These are phyloP conservation scores for Scolopax bukidnonensis DNA, from an alignment of 2,797 vertebrate species.

Conservation along the genomic window DNA sequence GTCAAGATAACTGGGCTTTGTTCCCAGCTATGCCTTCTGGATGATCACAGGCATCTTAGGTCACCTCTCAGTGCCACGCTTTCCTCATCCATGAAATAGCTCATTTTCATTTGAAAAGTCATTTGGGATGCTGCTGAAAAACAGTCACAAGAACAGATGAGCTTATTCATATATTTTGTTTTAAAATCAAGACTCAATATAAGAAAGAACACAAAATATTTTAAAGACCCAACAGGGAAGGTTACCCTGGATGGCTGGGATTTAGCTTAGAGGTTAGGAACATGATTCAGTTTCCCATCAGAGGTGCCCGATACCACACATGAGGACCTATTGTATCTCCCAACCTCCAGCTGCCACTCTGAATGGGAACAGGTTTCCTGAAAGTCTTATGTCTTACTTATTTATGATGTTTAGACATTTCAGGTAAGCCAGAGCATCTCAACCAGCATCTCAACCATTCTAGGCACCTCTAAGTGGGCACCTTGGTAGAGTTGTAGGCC, in stretches of 20 bases:
- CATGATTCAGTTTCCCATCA: background rate
- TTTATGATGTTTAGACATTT: background rate
- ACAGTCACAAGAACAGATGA: background rate
- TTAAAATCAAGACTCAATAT: background rate
- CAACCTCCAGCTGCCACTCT: background rate
- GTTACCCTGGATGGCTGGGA: background rate
- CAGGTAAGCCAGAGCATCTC: background rate
- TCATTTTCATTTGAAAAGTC: background rate
- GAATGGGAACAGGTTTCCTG: background rate
- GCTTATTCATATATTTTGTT: background rate
- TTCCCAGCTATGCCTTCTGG: background rate
- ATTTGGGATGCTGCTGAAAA: background rate
- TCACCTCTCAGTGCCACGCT: background rate
- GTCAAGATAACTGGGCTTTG: background rate
- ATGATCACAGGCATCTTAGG: background rate
- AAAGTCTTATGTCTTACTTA: background rate
- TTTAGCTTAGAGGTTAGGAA: background rate
- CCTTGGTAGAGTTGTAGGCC: background rate
- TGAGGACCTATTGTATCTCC: background rate
- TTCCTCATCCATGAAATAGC: background rate
- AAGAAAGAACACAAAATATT: background rate
- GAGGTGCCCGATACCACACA: accelerated
- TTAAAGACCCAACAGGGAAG: background rate
- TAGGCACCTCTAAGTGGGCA: background rate
- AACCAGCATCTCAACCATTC: too few species aligned